Evolutionary conservation across 2,888 invertebrate species (phyloP).

Genomic region (Rhimphoctona megacephalus): DNA sequence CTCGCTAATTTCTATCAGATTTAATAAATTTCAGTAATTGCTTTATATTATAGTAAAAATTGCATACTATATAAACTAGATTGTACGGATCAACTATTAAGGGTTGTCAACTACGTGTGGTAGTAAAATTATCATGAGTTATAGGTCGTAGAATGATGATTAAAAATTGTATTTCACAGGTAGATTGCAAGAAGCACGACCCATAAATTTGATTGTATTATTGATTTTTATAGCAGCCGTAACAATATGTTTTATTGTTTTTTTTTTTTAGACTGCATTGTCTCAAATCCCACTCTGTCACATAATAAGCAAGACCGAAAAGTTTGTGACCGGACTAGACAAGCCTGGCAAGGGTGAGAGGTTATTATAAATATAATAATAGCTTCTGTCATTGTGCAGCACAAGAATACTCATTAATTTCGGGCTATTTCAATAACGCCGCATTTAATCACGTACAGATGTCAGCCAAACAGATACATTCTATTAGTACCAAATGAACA

Average conservation of each 20-base stretch:
- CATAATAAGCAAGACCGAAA: neutral
- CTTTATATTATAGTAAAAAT: no score
- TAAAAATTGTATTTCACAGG: no score
- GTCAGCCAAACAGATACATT: neutral
- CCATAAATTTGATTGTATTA: neutral
- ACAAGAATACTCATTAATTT: conserved; percentile 1
- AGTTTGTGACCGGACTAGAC: neutral
- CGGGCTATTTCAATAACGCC: neutral
- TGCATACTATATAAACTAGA: no score
- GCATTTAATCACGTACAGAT: conserved; percentile 4
- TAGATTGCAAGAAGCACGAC: no score
- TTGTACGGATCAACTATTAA: no score
- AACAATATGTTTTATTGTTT: neutral
- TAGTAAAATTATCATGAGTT: no score
- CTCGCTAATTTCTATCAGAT: no score
- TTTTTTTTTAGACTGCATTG: neutral
- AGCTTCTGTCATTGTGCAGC: neutral
- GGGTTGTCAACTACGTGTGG: no score
- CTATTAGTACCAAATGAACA: neutral
- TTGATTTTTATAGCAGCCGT: neutral
- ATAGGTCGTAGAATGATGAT: no score
- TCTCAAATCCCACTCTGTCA: neutral
- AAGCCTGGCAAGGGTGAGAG: neutral
- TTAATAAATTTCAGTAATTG: no score
- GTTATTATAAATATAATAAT: neutral